Evolutionary conservation across 2,888 invertebrate species (phyloP).

Genomic region (Branchellion lobata): DNA sequence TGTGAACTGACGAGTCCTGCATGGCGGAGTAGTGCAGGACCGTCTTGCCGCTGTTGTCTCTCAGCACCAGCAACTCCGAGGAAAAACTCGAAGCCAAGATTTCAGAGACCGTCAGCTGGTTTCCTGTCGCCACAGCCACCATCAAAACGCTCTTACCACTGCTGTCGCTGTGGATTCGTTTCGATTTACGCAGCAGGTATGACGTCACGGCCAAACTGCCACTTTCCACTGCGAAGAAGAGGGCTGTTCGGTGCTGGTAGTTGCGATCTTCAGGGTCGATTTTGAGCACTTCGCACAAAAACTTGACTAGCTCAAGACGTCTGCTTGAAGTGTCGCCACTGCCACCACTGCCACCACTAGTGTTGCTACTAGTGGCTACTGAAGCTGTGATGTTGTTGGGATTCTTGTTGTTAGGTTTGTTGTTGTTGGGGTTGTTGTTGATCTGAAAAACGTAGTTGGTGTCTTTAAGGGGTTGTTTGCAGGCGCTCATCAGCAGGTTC

Average conservation of each 20-base stretch:
- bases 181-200: slow-evolving; percentile 47
- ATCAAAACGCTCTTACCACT: slow-evolving; percentile 46
- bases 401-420: not conserved
- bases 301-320: slow-evolving; percentile 47
- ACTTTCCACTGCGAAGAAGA: slow-evolving; percentile 52
- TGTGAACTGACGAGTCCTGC: slow-evolving; percentile 45
- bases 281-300: slow-evolving; percentile 48
- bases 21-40: slow-evolving; percentile 51
- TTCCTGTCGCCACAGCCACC: slow-evolving; percentile 49
- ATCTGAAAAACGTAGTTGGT: not conserved
- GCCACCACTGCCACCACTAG: not conserved
- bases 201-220: slow-evolving; percentile 46
- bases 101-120: slow-evolving; percentile 47
- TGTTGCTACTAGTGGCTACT: not conserved
- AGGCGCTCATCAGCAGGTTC: slow-evolving; percentile 51
- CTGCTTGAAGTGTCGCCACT: not conserved
- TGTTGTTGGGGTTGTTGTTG: not conserved
- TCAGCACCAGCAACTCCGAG: slow-evolving; percentile 39
- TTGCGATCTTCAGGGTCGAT: slow-evolving; percentile 49
- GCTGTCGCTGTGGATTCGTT: slow-evolving; percentile 44
- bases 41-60: slow-evolving; percentile 49
- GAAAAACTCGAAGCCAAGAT: slow-evolving; percentile 49
- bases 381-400: too few species aligned
- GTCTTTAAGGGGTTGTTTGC: slow-evolving; percentile 39
- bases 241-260: slow-evolving; percentile 43